These are phyloP conservation scores for Phymastichus coffea DNA, from an alignment of 1,140 invertebrate species.

Conservation along the genomic window DNA sequence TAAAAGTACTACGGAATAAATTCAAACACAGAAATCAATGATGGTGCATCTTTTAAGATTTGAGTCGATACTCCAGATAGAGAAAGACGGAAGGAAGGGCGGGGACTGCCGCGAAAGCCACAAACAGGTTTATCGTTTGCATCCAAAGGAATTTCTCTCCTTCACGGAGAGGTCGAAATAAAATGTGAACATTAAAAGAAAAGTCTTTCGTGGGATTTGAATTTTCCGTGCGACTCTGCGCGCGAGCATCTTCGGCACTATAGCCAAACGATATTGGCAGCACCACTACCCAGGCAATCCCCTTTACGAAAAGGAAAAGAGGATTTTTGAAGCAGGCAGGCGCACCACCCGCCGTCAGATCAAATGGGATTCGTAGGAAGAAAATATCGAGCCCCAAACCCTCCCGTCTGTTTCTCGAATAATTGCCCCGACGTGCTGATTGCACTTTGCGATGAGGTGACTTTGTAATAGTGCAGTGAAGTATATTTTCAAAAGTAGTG, in stretches of 20 bases:
- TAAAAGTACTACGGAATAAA: no score
- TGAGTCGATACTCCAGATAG: no score
- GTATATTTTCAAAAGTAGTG: no score
- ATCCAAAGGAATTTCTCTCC: no score
- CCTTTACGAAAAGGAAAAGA: conserved; percentile 11
- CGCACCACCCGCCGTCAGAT: conserved; percentile 8
- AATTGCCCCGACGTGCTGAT: conserved; percentile 3
- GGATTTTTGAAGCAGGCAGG: conserved; percentile 7
- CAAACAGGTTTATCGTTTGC: no score
- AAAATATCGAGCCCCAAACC: conserved; percentile 1
- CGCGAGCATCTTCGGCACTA: no score
- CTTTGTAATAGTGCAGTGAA: no score
- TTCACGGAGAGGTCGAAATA: neutral
- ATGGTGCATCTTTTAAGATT: no score
- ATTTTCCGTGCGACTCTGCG: conserved; percentile 9
- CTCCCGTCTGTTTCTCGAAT: conserved; percentile 4
- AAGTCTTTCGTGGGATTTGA: conserved; percentile 3
- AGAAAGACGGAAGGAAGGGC: no score
- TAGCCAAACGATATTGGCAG: conserved; percentile 3
- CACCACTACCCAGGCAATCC: conserved; percentile 2
- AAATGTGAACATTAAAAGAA: conserved; percentile 9
- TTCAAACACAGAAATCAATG: no score
- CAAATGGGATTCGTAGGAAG: conserved; percentile 6
- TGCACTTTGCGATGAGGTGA: neutral
- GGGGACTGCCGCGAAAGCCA: no score